Base-by-base conservation (phyloP, 2,113 vertebrate genomes). In the Aythya baeri region DNA sequence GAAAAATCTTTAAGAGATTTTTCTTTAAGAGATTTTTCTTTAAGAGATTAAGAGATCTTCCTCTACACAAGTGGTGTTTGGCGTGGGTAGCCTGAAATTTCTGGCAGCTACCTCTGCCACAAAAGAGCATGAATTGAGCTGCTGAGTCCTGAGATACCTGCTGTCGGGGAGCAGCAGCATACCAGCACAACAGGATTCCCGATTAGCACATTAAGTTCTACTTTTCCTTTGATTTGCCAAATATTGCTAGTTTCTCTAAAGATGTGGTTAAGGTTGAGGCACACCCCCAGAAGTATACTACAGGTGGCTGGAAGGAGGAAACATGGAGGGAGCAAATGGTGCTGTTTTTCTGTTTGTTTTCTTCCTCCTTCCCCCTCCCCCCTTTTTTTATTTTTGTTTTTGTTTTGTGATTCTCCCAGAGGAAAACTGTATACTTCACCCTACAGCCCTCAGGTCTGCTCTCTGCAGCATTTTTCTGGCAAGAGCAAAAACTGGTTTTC, bases 151-250 rank as follows among this genome's bases (percentile, higher is more conserved):
- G 11, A 8, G 9, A 11, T 17, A 4, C 7, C 21, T 36, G 50
- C 38, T 43, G 17, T n/a, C 7, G 21, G 38, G 32, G 34, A 2
- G 16, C 36, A 9, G 9, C 50, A 34, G 36, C 44, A 18, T 32
- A 1, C 16, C 3, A 2, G 12, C 23, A 1, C 3, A 12, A 41
- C 0, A 2, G 7, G 43, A 8, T 9, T 36, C 27, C 29, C 11
- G 20, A 14, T 32, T 13, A 17, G 7, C 17, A 55, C 15, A 57
- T 61, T 74, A 79, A 44, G 26, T 50, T 36, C 34, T 46, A 31
- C 11, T 23, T 46, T 74, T 58, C 17, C 32, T 62, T 46, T 14
- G 22, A 7, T 55, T 68, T 77, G 17, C 18, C 14, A 17, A 25
- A 7, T 31, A 11, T 13, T 41, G 14, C 32, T 32, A 1, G 9